phyloP scores from a whole-genome alignment of 1,140 invertebrate genomes.

The Nasonia giraulti region DNA sequence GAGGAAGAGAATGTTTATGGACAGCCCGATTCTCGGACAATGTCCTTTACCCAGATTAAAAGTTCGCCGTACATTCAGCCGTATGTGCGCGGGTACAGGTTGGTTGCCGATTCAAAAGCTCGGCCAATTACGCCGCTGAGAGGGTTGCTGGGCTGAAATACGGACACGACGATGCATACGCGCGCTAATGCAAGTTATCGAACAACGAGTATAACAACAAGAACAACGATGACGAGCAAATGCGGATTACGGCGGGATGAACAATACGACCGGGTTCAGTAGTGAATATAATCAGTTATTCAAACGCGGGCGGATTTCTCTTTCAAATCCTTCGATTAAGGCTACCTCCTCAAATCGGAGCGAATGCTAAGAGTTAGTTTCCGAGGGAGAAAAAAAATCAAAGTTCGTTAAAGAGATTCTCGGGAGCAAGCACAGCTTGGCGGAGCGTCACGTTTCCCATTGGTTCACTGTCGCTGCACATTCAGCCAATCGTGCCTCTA shows the following conservation, averaged over 20 bases:
- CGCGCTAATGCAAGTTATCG: background rate
- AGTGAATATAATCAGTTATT: background rate
- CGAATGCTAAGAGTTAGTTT: background rate
- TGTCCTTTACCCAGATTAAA: background rate
- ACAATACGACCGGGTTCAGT: background rate
- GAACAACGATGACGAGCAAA: background rate
- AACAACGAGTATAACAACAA: conserved; percentile 1
- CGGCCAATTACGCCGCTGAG: conserved; percentile 4
- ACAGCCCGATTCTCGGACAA: background rate
- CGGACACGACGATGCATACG: background rate
- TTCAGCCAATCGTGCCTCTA: conserved; percentile 8
- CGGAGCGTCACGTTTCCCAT: conserved; percentile 24
- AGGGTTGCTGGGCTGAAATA: background rate
- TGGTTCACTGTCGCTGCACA: conserved; percentile 25
- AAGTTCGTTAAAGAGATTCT: conserved; percentile 35
- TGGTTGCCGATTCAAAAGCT: conserved; percentile 9
- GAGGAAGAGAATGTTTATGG: background rate
- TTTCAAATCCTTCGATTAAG: background rate
- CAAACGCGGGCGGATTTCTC: background rate
- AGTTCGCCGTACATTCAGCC: background rate
- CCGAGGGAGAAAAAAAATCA: background rate
- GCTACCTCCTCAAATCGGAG: conserved; percentile 4
- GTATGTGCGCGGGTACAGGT: background rate
- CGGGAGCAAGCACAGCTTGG: conserved; percentile 1
- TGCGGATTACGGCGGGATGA: background rate